Evolutionary conservation across 1,140 invertebrate species (phyloP), one percentile per base, ranked within the genome.

Genomic region (Colletes gigas): DNA sequence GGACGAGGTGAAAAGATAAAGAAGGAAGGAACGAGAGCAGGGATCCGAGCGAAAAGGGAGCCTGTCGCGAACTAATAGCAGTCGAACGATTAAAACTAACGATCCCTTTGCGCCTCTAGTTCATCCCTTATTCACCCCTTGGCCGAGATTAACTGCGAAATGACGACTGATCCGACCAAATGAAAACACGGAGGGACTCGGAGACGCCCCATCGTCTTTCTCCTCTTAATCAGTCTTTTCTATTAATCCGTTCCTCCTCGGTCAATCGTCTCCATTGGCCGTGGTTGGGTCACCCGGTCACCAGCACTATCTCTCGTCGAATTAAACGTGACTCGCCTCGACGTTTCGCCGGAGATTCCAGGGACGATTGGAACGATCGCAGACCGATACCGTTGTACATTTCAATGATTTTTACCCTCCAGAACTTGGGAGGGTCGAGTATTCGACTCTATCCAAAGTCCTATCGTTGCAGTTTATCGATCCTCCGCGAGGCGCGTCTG

Each of bases 81-180:
- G 86, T 85, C 83, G 79, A 88, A 88, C 86, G 86, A 88, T 88
- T 88, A 88, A 88, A 88, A 88, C 75, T 88, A 88, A 88, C 87
- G 87, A 88, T 81, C 87, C 83, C 87, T 67, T 83, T 84, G 87
- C 82, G 84, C 85, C 84, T 66, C 78, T 60, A 60, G 75, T 81
- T 88, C 83, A 79, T 82, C 81, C 83, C 78, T 59, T 44, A 41
- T 72, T 82, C 83, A 50, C 57, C 76, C 77, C 69, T 77, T 81
- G 60, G 81, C 66, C 66, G 74, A 84, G 86, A 88, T 88, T 88
- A 88, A 88, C 83, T 86, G 75, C 81, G 72, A 78, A 81, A 83
- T 84, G 84, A 88, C 87, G 85, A 85, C 74, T 75, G 83, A 88
- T 88, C 71, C 78, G 73, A 77, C 75, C 86, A 80, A 88, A 88